These are phyloP conservation scores for Drosophila teissieri DNA, from an alignment of 1,140 invertebrate species.

Conservation along the genomic window DNA sequence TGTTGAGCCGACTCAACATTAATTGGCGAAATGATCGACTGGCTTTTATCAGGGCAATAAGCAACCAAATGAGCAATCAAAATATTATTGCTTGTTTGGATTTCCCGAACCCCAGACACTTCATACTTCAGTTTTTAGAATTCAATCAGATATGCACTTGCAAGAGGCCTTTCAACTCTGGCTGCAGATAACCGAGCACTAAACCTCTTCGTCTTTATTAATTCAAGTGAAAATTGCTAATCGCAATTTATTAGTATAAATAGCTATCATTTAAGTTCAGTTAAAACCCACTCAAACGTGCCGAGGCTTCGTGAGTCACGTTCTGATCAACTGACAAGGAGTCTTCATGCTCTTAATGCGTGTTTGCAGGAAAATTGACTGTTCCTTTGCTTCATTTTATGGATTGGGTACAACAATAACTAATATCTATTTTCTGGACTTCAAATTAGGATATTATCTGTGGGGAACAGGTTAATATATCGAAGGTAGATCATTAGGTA, in stretches of 20 bases:
- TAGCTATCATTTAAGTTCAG: slow-evolving; percentile 12
- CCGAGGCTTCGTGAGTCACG: slow-evolving; percentile 7
- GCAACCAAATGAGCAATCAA: slow-evolving; percentile 28
- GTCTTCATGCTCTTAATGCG: slow-evolving; percentile 7
- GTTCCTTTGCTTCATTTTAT: too few species aligned
- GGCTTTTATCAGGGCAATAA: slow-evolving; percentile 12
- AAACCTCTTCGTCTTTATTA: slow-evolving; percentile 7
- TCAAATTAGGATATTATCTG: too few species aligned
- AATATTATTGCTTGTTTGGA: slow-evolving; percentile 9
- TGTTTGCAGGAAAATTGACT: neutral
- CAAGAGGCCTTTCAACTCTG: slow-evolving; percentile 10
- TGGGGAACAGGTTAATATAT: too few species aligned
- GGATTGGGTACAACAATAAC: too few species aligned
- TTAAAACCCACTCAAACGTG: neutral
- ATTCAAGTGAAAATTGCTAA: neutral
- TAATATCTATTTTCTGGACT: neutral
- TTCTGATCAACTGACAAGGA: neutral
- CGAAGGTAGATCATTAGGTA: too few species aligned
- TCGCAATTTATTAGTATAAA: slow-evolving; percentile 9
- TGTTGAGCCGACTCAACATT: slow-evolving; percentile 10
- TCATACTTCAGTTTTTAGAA: slow-evolving; percentile 20
- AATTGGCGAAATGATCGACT: neutral
- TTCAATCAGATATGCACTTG: slow-evolving; percentile 17
- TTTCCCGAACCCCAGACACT: slow-evolving; percentile 21
- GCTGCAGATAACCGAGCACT: slow-evolving; percentile 1